Evolutionary conservation across 2,113 vertebrate genomes (phyloP).

Genomic region (Cyprinodon variegatus): DNA sequence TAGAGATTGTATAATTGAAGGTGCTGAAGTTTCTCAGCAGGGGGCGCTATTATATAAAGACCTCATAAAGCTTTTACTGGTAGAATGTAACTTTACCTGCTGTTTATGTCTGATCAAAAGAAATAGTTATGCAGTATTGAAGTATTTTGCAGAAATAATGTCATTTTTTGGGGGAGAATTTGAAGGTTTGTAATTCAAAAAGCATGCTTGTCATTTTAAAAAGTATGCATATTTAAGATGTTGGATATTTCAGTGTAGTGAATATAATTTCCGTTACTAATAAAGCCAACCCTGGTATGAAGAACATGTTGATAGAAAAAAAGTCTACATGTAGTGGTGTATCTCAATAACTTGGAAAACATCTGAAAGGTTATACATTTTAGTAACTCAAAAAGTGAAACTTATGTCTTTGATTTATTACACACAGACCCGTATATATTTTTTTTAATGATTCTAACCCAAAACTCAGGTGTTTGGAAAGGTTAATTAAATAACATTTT

Average conservation of each 20-base stretch:
- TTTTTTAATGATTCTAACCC: background rate
- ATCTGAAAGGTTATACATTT: background rate
- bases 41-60: slow-evolving; percentile 64
- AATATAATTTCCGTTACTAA: background rate
- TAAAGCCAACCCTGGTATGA: background rate
- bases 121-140: background rate
- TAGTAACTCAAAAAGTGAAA: background rate
- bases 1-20: slow-evolving; percentile 77
- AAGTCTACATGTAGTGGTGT: background rate
- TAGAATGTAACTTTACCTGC: slow-evolving; percentile 72
- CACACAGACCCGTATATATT: background rate
- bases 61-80: slow-evolving; percentile 57
- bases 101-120: slow-evolving; percentile 52
- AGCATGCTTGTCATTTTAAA: slow-evolving; percentile 59
- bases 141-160: background rate
- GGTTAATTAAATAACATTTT: too few relatives aligned
- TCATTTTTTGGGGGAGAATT: slow-evolving; percentile 20
- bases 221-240: slow-evolving; percentile 7
- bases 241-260: background rate
- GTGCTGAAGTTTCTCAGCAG: slow-evolving; percentile 77
- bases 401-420: background rate
- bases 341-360: background rate
- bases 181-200: slow-evolving; percentile 55
- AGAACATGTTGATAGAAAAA: background rate
- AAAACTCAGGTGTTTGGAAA: background rate